phyloP scores from a whole-genome alignment of 2,797 vertebrate genomes.

The Enteromius unitaeniatus region DNA sequence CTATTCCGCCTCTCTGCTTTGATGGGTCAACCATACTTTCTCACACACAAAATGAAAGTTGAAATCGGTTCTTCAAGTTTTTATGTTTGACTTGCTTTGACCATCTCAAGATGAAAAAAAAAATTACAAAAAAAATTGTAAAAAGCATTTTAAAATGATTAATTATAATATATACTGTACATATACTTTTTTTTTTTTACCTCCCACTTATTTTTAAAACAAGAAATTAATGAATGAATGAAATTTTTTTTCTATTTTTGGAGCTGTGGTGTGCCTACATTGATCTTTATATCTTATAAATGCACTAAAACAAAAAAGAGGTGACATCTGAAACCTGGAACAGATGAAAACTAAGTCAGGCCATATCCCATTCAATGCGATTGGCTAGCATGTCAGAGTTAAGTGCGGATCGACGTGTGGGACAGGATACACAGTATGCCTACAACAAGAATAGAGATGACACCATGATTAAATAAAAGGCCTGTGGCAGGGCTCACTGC shows the following conservation, averaged over 20 bases:
- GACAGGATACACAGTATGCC: constrained; percentile 37
- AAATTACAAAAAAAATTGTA: not conserved
- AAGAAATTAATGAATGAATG: too few relatives aligned
- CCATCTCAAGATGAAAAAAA: not conserved
- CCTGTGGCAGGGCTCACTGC: constrained; percentile 56
- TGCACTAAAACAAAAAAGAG: not conserved
- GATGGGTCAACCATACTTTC: constrained; percentile 27
- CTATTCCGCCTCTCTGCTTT: constrained; percentile 28
- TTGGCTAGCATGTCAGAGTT: constrained; percentile 37
- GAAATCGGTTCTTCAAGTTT: not conserved
- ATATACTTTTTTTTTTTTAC: not conserved
- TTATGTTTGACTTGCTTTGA: not conserved
- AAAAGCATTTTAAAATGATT: not conserved
- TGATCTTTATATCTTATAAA: not conserved
- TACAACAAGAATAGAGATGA: constrained; percentile 45
- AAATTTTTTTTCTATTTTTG: too few relatives aligned
- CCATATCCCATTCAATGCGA: constrained; percentile 26
- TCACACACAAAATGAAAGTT: not conserved
- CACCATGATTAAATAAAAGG: constrained; percentile 50
- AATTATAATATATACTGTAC: not conserved
- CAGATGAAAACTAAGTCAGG: constrained; percentile 1
- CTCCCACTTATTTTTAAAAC: too few relatives aligned
- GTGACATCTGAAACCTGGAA: not conserved
- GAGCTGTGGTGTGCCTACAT: too few relatives aligned
- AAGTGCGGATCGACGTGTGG: constrained; percentile 30